A percentile compares a stretch with the other conserved stretches of the same genome.
Conservation (phyloP, 2,113 vertebrate genomes). For the Alectura lathami region DNA sequence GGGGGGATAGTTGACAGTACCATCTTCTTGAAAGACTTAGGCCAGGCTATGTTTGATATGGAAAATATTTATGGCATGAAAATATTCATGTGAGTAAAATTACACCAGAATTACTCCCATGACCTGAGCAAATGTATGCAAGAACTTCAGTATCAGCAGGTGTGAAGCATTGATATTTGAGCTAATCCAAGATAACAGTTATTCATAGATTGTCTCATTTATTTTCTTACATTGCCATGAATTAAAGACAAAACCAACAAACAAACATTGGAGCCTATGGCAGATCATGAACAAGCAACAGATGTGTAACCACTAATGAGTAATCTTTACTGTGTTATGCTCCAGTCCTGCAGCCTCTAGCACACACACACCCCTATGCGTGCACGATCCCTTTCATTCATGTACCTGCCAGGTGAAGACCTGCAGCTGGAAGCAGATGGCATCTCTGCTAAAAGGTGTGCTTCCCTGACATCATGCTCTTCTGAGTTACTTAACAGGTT, state of each 20-base stretch:
- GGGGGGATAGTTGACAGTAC: not conserved
- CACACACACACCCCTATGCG: not conserved
- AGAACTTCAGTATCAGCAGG: not conserved
- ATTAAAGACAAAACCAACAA: not conserved
- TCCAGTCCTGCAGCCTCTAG: not conserved
- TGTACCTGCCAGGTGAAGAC: not conserved
- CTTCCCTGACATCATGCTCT: not conserved
- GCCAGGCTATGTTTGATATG: too few relatives aligned
- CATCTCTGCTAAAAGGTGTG: not conserved
- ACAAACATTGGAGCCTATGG: not conserved
- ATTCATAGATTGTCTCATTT: not conserved
- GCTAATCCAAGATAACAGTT: not conserved
- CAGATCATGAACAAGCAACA: not conserved
- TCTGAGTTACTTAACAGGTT: not conserved
- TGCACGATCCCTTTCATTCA: not conserved
- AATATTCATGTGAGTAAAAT: not conserved
- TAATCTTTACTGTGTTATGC: not conserved
- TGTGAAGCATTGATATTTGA: not conserved
- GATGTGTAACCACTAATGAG: not conserved
- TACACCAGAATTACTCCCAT: not conserved
- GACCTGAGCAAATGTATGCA: not conserved
- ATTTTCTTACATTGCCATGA: not conserved
- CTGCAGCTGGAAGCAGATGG: not conserved
- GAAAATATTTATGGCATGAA: not conserved
- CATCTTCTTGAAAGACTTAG: not conserved